Evolutionary conservation across 2,888 invertebrate genomes (phyloP), one percentile per base, ranked within the genome.

Genomic region (Drosophila stalkeri): DNA sequence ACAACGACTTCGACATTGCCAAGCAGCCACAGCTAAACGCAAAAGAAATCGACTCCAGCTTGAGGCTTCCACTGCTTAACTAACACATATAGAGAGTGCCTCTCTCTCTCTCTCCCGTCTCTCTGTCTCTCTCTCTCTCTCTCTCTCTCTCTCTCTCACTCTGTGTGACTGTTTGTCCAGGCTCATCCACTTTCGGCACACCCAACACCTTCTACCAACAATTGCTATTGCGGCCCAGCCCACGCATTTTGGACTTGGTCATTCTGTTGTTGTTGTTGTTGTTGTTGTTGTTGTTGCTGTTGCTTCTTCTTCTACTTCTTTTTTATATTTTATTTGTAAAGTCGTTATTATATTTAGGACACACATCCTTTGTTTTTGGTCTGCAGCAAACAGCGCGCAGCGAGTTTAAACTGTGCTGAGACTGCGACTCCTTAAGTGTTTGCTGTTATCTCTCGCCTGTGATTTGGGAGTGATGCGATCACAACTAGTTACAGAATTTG

Each of bases 331-430:
- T 90, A 82, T 83, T 88, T 81, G 82, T 75, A 73, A 81, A 88
- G 81, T 86, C 82, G 75, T 86, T 90, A 85, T 91, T 90, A 90
- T 80, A 81, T 88, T 86, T 80, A 77, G 85, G 77, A 79, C 80
- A 77, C 71, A 81, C 72, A 71, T 81, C 70, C 80, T 73, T 74
- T 80, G 62, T 68, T 73, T 76, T 75, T 67, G 73, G 68, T 46
- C 55, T 71, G 76, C 64, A 80, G 54, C 54, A 69, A 64, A 67
- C 80, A 59, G 52, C 46, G 5, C 56, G 18, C 14, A 54, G 44
- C 39, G 46, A 64, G 35, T 55, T 51, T 31, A 55, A 33, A 41
- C 64, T 63, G 82, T 56, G 72, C 31, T 57, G 70, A 31, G 59
- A 71, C 68, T 49, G 77, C 75, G 75, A 70, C 55, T 62, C 20